Percentiles rank a stretch among this genome's conserved stretches.
Conservation (phyloP, 2,113 vertebrate species). For the Agelaius phoeniceus region DNA sequence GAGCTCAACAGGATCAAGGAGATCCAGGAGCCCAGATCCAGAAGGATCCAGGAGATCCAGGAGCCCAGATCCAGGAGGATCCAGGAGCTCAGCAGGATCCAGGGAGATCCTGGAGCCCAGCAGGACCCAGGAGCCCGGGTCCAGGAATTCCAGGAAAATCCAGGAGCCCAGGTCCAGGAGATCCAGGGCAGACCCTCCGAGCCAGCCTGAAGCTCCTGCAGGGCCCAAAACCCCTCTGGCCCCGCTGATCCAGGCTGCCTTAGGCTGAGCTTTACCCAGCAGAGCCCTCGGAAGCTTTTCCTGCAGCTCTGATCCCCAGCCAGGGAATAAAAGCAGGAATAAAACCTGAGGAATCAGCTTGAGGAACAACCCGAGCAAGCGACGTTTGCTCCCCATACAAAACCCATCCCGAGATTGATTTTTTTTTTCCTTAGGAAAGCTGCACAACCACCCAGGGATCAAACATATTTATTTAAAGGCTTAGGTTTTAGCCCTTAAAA, state of each 20-base stretch:
- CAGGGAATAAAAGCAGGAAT: neutral
- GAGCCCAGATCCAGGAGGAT: too few relatives aligned
- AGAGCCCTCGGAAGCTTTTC: accelerated
- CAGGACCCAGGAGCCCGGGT: too few relatives aligned
- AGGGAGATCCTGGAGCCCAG: too few relatives aligned
- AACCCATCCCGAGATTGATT: neutral
- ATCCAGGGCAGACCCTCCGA: neutral
- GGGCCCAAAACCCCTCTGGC: neutral
- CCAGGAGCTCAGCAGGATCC: too few relatives aligned
- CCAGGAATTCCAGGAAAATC: too few relatives aligned
- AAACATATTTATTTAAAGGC: constrained; percentile 23
- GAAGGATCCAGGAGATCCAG: too few relatives aligned
- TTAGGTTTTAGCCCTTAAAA: constrained; percentile 6
- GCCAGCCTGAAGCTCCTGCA: accelerated
- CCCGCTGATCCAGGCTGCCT: neutral
- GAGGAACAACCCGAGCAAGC: accelerated
- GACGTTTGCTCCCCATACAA: neutral
- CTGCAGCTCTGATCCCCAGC: neutral
- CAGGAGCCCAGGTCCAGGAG: too few relatives aligned
- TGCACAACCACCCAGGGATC: neutral
- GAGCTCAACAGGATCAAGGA: too few relatives aligned
- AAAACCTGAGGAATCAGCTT: neutral
- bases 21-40: too few relatives aligned
- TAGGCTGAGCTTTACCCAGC: neutral
- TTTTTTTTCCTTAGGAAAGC: neutral